Percentiles rank a stretch among this genome's conserved stretches.
Conservation (phyloP, 1,140 invertebrate genomes). For the Trissolcus basalis region DNA sequence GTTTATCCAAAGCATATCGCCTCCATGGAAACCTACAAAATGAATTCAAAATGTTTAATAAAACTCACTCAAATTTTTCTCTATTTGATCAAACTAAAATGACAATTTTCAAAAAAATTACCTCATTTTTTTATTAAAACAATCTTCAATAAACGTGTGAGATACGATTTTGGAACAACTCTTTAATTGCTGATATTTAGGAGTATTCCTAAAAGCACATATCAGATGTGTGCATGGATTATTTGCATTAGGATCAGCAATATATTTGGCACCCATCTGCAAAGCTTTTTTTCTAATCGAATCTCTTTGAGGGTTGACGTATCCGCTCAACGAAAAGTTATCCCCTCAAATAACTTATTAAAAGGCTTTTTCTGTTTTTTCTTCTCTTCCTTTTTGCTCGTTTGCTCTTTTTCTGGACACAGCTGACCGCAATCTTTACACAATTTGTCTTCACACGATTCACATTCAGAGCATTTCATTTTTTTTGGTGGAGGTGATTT, state of each 20-base stretch:
- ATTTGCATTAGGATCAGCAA: constrained; percentile 69
- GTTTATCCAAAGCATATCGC: constrained; percentile 66
- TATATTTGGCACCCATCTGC: constrained; percentile 71
- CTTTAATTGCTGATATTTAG: constrained; percentile 69
- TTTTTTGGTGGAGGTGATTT: constrained; percentile 26
- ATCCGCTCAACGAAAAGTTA: constrained; percentile 72
- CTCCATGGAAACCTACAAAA: constrained; percentile 71
- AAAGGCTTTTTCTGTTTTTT: constrained; percentile 61
- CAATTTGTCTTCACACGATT: constrained; percentile 50
- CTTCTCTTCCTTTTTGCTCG: constrained; percentile 8
- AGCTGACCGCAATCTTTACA: constrained; percentile 64
- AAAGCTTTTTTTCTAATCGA: constrained; percentile 70
- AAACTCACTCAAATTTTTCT: constrained; percentile 4
- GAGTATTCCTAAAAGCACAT: constrained; percentile 74
- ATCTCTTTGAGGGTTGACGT: constrained; percentile 73
- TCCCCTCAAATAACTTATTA: constrained; percentile 65
- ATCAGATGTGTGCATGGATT: constrained; percentile 71
- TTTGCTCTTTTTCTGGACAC: constrained; percentile 17
- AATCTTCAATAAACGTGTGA: constrained; percentile 70
- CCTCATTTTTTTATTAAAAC: constrained; percentile 70
- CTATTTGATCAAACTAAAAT: constrained; percentile 9
- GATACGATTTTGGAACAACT: constrained; percentile 69
- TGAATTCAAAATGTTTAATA: constrained; percentile 8
- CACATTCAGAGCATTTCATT: constrained; percentile 57
- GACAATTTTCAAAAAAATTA: constrained; percentile 25